Percentiles rank a stretch among this genome's conserved stretches.
phyloP scores from a whole-genome alignment of 2,113 vertebrate genomes.

The Indri indri region DNA sequence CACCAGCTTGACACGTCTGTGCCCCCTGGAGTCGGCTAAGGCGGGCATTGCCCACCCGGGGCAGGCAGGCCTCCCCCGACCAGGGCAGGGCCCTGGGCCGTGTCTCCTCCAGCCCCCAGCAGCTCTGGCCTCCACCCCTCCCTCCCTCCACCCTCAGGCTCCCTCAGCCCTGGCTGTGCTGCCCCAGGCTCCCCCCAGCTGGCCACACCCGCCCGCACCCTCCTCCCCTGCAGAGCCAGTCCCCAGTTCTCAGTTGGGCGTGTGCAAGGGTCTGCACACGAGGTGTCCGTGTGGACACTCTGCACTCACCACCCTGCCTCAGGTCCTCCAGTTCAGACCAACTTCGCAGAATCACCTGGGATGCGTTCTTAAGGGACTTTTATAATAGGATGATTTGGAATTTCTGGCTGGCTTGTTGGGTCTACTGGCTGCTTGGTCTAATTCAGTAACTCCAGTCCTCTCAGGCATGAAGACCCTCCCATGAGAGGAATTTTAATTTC shows the following conservation, averaged over 20 bases:
- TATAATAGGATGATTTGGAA: fast-evolving
- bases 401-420: background rate
- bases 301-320: background rate
- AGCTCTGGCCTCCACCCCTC: background rate
- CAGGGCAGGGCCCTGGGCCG: background rate
- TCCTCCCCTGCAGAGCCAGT: background rate
- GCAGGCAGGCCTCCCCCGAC: too few relatives aligned
- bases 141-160: too few relatives aligned
- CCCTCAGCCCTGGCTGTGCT: background rate
- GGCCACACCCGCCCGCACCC: background rate
- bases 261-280: background rate
- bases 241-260: background rate
- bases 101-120: background rate
- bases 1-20: background rate
- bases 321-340: background rate
- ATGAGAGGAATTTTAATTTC: fast-evolving
- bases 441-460: background rate
- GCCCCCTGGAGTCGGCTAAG: background rate
- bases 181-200: too few relatives aligned
- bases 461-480: background rate
- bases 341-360: fast-evolving
- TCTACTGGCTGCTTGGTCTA: background rate
- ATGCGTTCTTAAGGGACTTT: background rate
- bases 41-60: fast-evolving
- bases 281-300: fast-evolving